Evolutionary conservation across 2,113 vertebrate genomes (phyloP).

Genomic region (Ancistrus triradiatus): DNA sequence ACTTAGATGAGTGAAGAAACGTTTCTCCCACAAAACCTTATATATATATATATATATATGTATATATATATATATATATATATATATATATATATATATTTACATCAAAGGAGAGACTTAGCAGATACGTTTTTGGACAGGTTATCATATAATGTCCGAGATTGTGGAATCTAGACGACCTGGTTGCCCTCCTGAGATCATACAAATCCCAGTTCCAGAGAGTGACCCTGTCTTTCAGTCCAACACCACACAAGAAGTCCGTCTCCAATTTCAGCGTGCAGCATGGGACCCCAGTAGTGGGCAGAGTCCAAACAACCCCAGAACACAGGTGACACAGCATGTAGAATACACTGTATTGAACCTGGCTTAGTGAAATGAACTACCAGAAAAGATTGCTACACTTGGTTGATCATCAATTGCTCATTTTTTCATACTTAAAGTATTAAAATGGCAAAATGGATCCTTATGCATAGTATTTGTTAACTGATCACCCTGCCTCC

Average conservation of each 20-base stretch:
- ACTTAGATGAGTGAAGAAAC: too few relatives aligned
- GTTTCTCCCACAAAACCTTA: too few relatives aligned
- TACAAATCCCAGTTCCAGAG: conserved; percentile 77
- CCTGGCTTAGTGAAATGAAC: not conserved
- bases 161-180: conserved; percentile 61
- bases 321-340: conserved; percentile 65
- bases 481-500: too few relatives aligned
- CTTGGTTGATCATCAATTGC: not conserved
- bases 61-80: too few relatives aligned
- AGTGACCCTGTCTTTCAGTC: conserved; percentile 83
- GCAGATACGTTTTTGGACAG: conserved; percentile 55
- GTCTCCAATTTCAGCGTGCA: conserved; percentile 82
- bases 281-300: conserved; percentile 77
- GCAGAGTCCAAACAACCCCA: conserved; percentile 85
- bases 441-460: too few relatives aligned
- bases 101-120: not conserved
- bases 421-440: too few relatives aligned
- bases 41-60: too few relatives aligned
- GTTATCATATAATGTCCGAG: conserved; percentile 73
- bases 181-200: conserved; percentile 81
- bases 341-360: not conserved
- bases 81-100: too few relatives aligned
- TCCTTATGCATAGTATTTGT: too few relatives aligned
- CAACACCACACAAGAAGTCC: conserved; percentile 56
- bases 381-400: not conserved